These are phyloP conservation scores for Scaptomyza montana DNA, from an alignment of 1,140 invertebrate species.

Conservation along the genomic window DNA sequence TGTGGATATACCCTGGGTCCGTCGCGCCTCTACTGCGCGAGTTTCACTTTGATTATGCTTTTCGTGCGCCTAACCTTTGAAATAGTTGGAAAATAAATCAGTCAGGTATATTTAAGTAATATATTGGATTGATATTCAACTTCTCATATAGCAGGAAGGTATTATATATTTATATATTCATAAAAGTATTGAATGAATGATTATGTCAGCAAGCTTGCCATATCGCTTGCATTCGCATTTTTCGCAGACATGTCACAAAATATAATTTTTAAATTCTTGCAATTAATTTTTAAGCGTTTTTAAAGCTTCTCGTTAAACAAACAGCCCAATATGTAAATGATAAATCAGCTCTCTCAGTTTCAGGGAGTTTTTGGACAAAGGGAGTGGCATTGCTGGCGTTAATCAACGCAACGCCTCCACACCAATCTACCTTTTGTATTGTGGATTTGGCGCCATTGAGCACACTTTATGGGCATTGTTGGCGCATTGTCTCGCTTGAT, in stretches of 20 bases:
- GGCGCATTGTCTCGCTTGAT: conserved; percentile 77
- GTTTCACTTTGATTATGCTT: too few species aligned
- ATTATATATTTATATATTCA: background rate
- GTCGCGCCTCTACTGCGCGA: too few species aligned
- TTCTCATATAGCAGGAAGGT: too few species aligned
- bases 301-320: conserved; percentile 30
- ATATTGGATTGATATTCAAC: too few species aligned
- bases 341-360: conserved; percentile 9
- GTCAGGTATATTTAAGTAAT: too few species aligned
- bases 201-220: background rate
- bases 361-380: background rate
- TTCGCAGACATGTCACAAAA: background rate
- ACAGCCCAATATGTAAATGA: conserved; percentile 20
- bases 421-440: conserved; percentile 8
- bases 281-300: conserved; percentile 39
- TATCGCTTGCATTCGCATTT: background rate
- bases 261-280: conserved; percentile 19
- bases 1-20: too few species aligned
- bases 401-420: conserved; percentile 33
- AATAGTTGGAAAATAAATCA: too few species aligned
- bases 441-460: conserved; percentile 8
- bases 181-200: conserved; percentile 4
- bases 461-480: conserved; percentile 70
- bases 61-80: too few species aligned
- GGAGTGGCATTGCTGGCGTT: conserved; percentile 16